These are phyloP conservation scores for Coleophora flavipennella DNA, from an alignment of 2,888 invertebrate species.

Conservation along the genomic window DNA sequence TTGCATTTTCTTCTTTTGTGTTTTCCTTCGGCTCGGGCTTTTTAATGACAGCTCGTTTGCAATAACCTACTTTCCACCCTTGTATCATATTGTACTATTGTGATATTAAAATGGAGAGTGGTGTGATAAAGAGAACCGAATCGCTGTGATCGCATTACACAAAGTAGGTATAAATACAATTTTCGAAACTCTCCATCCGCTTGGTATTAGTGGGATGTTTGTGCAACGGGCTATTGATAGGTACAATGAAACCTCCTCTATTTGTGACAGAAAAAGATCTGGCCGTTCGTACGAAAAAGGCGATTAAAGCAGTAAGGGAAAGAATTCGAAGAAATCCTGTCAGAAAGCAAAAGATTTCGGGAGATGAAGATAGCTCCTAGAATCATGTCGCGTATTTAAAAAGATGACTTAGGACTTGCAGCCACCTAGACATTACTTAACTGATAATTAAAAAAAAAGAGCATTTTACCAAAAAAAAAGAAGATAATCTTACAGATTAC, in stretches of 20 bases:
- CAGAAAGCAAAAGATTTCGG: conserved; percentile 11
- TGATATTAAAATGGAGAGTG: too few species aligned
- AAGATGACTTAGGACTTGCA: conserved; percentile 10
- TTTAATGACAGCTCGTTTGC: too few species aligned
- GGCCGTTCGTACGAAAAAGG: conserved; percentile 9
- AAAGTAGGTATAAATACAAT: too few species aligned
- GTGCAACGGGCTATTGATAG: conserved; percentile 8
- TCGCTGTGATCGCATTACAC: conserved; percentile 6
- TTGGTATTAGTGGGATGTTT: conserved; percentile 7
- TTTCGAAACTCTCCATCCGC: too few species aligned
- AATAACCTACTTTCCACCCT: too few species aligned
- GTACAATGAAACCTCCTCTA: conserved; percentile 4
- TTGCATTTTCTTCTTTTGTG: too few species aligned
- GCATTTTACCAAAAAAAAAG: too few species aligned
- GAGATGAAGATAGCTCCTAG: conserved; percentile 13
- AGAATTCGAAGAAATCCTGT: too few species aligned
- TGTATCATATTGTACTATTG: too few species aligned
- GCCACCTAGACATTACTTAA: conserved; percentile 4
- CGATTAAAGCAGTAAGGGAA: conserved; percentile 13
- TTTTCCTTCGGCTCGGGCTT: too few species aligned
- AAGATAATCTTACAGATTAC: too few species aligned
- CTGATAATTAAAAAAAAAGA: conserved; percentile 3
- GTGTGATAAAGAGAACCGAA: conserved; percentile 1
- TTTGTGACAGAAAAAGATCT: conserved; percentile 10
- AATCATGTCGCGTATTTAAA: conserved; percentile 12